Evolutionary conservation across 2,888 invertebrate genomes (phyloP).

Genomic region (Glaucopsyche alexis): DNA sequence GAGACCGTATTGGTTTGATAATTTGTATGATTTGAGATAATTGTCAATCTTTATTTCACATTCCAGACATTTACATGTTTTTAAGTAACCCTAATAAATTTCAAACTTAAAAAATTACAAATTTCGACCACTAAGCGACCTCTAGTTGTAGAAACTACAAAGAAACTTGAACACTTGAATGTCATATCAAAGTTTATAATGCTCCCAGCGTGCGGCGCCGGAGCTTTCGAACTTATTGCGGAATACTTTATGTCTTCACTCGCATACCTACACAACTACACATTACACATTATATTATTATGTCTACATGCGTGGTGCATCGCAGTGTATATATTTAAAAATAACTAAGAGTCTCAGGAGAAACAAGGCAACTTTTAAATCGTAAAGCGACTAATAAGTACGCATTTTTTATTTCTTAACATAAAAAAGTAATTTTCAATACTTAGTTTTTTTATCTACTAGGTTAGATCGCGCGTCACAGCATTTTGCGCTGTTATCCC

Average conservation of each 20-base stretch:
- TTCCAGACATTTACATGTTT: too few species aligned
- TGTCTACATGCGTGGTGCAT: background rate
- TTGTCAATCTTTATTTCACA: too few species aligned
- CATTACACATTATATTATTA: background rate
- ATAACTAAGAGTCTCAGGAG: background rate
- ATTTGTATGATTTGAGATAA: too few species aligned
- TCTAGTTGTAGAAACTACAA: background rate
- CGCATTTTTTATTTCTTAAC: too few species aligned
- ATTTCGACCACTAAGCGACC: too few species aligned
- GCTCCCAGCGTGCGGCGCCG: background rate
- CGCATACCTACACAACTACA: too few species aligned
- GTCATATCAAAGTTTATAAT: slow-evolving; percentile 15
- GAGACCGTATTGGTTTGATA: too few species aligned
- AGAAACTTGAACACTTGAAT: background rate
- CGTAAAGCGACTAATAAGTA: background rate
- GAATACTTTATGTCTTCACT: background rate
- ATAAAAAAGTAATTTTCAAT: too few species aligned
- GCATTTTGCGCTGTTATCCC: background rate
- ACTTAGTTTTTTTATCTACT: background rate
- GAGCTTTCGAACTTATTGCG: slow-evolving; percentile 3
- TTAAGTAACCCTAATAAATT: too few species aligned
- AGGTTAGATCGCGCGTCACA: background rate
- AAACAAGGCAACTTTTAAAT: background rate
- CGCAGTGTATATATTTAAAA: too few species aligned
- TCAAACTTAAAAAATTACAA: too few species aligned